Conservation (phyloP, 2,797 vertebrate species). For the Rhodeus uyekii region DNA sequence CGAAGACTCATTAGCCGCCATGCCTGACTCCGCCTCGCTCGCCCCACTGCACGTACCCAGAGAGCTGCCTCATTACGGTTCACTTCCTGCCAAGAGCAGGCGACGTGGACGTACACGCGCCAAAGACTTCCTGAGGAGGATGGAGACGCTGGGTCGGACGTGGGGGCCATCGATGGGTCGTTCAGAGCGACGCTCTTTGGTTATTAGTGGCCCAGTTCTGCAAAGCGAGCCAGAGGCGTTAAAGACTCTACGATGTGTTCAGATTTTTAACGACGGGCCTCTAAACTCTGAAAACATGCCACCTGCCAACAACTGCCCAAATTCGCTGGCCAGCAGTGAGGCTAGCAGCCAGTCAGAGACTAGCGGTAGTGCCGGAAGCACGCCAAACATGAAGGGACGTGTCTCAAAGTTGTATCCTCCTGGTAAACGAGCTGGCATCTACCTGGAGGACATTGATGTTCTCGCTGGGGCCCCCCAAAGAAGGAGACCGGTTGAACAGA, state of each 20-base stretch:
- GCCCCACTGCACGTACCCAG: constrained; percentile 63
- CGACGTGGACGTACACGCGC: constrained; percentile 79
- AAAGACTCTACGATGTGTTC: constrained; percentile 80
- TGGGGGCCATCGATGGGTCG: constrained; percentile 69
- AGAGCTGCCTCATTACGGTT: constrained; percentile 61
- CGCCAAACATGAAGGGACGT: constrained; percentile 81
- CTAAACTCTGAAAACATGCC: constrained; percentile 48
- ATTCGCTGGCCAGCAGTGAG: constrained; percentile 76
- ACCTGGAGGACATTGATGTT: constrained; percentile 87
- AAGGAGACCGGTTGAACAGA: constrained; percentile 71
- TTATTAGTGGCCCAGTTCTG: constrained; percentile 85
- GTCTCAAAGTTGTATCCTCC: constrained; percentile 61
- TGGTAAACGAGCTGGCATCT: constrained; percentile 91
- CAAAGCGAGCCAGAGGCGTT: constrained; percentile 82
- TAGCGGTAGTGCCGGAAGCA: constrained; percentile 79
- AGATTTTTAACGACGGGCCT: constrained; percentile 81
- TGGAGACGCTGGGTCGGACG: constrained; percentile 87
- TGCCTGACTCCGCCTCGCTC: constrained; percentile 78
- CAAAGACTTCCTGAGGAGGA: constrained; percentile 90
- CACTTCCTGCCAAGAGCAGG: constrained; percentile 75
- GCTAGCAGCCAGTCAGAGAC: constrained; percentile 78
- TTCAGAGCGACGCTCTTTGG: constrained; percentile 70
- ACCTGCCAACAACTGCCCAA: constrained; percentile 28
- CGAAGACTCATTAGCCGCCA: constrained; percentile 78
- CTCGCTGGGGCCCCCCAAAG: constrained; percentile 62